Evolutionary conservation across 1,140 invertebrate genomes (phyloP).

Genomic region (Hermatobates lingyangjiaoensis): DNA sequence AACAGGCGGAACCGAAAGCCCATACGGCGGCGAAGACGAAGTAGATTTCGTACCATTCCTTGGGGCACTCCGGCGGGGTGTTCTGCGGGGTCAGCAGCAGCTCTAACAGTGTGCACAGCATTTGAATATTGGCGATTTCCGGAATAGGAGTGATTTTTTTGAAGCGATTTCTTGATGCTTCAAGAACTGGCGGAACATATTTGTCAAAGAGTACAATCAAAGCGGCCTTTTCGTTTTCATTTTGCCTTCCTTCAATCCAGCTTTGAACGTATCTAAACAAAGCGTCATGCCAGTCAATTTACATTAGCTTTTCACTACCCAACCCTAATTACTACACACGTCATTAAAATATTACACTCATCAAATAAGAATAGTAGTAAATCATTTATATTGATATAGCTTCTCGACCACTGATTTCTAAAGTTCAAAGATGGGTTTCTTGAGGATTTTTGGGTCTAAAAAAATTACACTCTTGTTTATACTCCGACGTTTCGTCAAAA

Average conservation of each 20-base stretch:
- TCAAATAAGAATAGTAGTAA: too few species aligned
- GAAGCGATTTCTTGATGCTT: conserved; percentile 54
- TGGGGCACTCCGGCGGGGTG: conserved; percentile 66
- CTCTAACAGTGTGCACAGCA: conserved; percentile 76
- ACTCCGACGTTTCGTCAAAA: too few species aligned
- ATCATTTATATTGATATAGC: too few species aligned
- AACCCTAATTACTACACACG: too few species aligned
- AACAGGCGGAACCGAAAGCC: conserved; percentile 81
- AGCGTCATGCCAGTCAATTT: too few species aligned
- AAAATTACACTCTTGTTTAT: too few species aligned
- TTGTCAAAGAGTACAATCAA: conserved; percentile 82
- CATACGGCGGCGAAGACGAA: conserved; percentile 83
- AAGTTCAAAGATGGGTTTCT: too few species aligned
- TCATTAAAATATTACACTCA: too few species aligned
- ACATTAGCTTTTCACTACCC: too few species aligned
- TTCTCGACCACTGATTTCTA: too few species aligned
- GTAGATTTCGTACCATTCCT: conserved; percentile 80
- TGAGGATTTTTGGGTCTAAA: too few species aligned
- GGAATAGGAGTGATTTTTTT: conserved; percentile 83
- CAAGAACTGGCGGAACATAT: conserved; percentile 73
- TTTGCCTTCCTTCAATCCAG: conserved; percentile 72
- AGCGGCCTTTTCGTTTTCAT: conserved; percentile 52
- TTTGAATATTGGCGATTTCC: conserved; percentile 77
- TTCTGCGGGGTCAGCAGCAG: conserved; percentile 62
- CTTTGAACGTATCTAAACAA: conserved; percentile 45